Conservation (phyloP, 2,888 invertebrate species). For the Cylindroiulus punctatus region DNA sequence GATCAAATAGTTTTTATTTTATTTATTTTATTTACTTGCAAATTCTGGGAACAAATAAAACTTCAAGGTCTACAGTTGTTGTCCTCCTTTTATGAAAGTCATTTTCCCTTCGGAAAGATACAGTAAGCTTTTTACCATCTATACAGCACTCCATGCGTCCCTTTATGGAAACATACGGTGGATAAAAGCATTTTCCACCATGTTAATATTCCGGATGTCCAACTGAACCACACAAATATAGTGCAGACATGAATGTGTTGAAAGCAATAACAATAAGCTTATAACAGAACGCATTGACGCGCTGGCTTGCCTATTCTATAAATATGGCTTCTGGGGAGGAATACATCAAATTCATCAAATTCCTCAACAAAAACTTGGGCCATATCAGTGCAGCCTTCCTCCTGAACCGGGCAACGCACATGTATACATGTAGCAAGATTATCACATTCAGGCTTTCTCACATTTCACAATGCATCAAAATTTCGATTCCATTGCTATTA, state of each 20-base stretch:
- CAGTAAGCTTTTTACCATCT: neutral
- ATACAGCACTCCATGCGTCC: neutral
- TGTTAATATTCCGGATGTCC: neutral
- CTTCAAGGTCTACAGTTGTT: neutral
- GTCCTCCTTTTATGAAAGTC: neutral
- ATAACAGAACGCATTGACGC: neutral
- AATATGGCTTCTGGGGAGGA: too few relatives aligned
- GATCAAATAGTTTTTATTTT: slow-evolving; percentile 8
- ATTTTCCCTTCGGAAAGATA: neutral
- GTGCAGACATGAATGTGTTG: neutral
- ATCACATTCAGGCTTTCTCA: too few relatives aligned
- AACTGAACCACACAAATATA: neutral
- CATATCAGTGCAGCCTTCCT: too few relatives aligned
- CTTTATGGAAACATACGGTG: neutral
- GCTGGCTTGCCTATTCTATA: too few relatives aligned
- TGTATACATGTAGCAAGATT: too few relatives aligned
- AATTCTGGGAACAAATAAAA: slow-evolving; percentile 6
- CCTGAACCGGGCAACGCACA: too few relatives aligned
- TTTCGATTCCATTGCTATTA: too few relatives aligned
- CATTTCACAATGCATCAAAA: too few relatives aligned
- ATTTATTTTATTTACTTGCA: neutral
- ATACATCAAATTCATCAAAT: too few relatives aligned
- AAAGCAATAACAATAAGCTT: neutral
- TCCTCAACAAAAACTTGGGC: too few relatives aligned
- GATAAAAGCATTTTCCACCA: neutral